phyloP scores from a whole-genome alignment of 23 tunicate species.

The Corella eumyota region DNA sequence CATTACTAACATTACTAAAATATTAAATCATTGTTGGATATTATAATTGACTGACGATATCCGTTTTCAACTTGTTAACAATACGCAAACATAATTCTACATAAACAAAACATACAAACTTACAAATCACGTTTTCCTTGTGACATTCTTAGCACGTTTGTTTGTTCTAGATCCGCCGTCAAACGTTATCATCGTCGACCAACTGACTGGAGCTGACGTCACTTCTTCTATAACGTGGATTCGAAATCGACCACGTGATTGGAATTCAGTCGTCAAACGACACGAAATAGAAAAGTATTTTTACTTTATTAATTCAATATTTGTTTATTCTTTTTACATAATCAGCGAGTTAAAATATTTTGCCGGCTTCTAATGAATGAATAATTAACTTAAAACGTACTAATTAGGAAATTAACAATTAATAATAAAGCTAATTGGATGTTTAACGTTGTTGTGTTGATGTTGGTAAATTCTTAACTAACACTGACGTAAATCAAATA shows the following conservation, averaged over 20 bases:
- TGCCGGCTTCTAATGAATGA: too few species aligned
- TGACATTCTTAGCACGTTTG: neutral
- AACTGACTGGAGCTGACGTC: constrained; percentile 64
- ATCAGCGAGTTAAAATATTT: too few species aligned
- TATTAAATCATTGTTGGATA: neutral
- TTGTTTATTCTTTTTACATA: neutral
- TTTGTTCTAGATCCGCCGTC: constrained; percentile 45
- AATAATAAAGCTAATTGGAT: too few species aligned
- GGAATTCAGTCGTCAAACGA: constrained; percentile 14
- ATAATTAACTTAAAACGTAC: too few species aligned
- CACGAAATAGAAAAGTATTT: constrained; percentile 38
- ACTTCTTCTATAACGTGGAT: constrained; percentile 31
- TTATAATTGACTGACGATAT: neutral
- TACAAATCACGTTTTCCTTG: neutral
- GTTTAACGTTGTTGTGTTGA: too few species aligned
- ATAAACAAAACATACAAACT: neutral
- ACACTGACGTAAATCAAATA: too few species aligned
- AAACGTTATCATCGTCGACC: constrained; percentile 39
- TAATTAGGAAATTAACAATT: too few species aligned
- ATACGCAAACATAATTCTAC: neutral
- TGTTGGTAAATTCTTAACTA: too few species aligned
- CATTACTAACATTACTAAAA: too few species aligned
- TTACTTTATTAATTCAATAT: neutral
- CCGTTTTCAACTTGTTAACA: neutral
- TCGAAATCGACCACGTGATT: constrained; percentile 30